phyloP scores from a whole-genome alignment of 2,888 invertebrate genomes.

The Ischnura elegans region DNA sequence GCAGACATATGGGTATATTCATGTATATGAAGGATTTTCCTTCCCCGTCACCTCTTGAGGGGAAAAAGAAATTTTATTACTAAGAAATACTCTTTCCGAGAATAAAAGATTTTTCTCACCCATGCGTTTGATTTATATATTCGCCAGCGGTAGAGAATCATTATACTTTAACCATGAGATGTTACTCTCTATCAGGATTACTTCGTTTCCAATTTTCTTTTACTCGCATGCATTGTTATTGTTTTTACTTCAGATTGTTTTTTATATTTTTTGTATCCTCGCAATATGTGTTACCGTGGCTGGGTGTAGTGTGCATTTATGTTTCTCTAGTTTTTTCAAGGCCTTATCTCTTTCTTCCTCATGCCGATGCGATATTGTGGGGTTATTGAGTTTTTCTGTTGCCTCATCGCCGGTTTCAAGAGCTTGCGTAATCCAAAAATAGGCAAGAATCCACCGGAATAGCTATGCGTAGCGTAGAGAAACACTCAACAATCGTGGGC shows the following conservation, averaged over 20 bases:
- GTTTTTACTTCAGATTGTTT: background rate
- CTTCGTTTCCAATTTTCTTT: background rate
- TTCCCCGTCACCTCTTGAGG: background rate
- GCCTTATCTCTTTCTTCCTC: background rate
- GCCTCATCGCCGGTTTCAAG: background rate
- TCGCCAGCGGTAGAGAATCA: slow-evolving; percentile 40
- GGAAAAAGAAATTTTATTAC: background rate
- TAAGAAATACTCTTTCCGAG: background rate
- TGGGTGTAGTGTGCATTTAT: background rate
- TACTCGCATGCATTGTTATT: background rate
- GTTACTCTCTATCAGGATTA: background rate
- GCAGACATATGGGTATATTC: slow-evolving; percentile 15
- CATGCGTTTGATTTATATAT: slow-evolving; percentile 18
- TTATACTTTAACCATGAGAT: slow-evolving; percentile 48
- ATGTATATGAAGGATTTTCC: too few relatives aligned
- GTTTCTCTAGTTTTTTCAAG: background rate
- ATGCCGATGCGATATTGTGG: background rate
- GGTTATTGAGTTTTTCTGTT: slow-evolving; percentile 24
- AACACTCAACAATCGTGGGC: background rate
- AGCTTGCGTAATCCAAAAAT: background rate
- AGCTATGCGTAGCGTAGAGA: too few relatives aligned
- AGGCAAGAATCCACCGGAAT: background rate
- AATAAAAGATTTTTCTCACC: slow-evolving; percentile 37
- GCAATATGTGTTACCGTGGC: background rate
- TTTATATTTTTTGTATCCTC: slow-evolving; percentile 1